Percentiles rank a stretch among this genome's conserved stretches.
Evolutionary conservation across 2,888 invertebrate genomes (phyloP).

Genomic region (Dynastes tityus): DNA sequence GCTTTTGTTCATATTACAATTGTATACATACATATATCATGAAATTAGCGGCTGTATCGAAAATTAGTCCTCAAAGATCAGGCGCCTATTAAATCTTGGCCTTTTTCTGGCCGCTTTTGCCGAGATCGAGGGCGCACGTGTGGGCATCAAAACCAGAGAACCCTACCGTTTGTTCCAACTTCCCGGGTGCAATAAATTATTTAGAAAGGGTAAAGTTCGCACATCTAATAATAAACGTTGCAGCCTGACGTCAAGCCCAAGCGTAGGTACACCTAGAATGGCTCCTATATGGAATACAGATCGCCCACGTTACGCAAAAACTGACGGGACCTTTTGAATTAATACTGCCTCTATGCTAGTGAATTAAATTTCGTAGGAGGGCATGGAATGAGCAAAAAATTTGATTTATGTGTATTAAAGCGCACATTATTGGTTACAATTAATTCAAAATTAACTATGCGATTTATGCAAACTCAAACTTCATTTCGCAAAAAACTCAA

Average conservation of each 20-base stretch:
- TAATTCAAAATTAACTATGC: too few species aligned
- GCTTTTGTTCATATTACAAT: constrained; percentile 5
- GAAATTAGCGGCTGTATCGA: constrained; percentile 5
- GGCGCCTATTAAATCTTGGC: constrained; percentile 19
- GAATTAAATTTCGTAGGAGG: constrained; percentile 1
- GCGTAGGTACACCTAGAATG: background rate
- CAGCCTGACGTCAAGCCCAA: constrained; percentile 33
- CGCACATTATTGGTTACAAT: too few species aligned
- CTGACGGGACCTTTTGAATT: constrained; percentile 23
- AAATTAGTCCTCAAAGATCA: background rate
- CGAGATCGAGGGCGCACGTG: background rate
- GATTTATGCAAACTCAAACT: too few species aligned
- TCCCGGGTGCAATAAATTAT: constrained; percentile 39
- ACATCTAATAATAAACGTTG: constrained; percentile 41
- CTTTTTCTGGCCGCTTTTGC: constrained; percentile 25
- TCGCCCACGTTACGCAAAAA: constrained; percentile 37
- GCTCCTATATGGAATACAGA: background rate
- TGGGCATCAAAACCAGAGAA: background rate
- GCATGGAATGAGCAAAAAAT: background rate
- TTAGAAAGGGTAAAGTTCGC: constrained; percentile 44
- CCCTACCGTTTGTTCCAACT: constrained; percentile 10
- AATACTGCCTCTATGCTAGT: background rate
- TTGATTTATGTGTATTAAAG: background rate
- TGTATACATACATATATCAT: background rate
- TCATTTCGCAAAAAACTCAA: too few species aligned